Base-by-base conservation (phyloP, 2,888 invertebrate genomes). In the Orthosia cruda region DNA sequence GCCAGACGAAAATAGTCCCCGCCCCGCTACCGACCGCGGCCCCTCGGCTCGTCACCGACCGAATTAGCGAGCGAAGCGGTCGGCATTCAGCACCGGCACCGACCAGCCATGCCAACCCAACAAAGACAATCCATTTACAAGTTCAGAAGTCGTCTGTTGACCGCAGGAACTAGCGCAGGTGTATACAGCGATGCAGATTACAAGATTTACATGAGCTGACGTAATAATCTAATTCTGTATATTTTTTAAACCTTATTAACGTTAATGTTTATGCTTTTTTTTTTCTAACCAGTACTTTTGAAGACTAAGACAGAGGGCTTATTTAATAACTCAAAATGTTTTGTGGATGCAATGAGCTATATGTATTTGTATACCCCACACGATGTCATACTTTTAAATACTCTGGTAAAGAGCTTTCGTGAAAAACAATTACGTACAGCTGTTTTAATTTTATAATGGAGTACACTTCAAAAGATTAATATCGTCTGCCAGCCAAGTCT, bases 1-100 rank as follows among this genome's bases (percentile, higher is more conserved):
- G 96, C 95, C 96, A 96, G 96, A 96, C 96, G 94, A 96, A 96
- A 96, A 96, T 96, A 96, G 96, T 92, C 94, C 95, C 95, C 95
- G 93, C 94, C 93, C 94, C 95, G 90, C 95, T 91, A 90, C 93
- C 93, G 85, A 87, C 89, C 89, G 91, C 92, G 92, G 93, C 94
- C 95, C 93, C 95, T 92, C 90, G 88, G 91, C 89, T 91, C 94
- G 95, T 96, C 96, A 96, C 95, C 96, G 96, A 95, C 96, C 84
- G 93, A 96, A 94, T 94, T 96, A 96, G 96, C 93, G 91, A 91
- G 88, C 90, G 90, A 89, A 90, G 85, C 91, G 89, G 88, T 85
- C 90, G 86, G 87, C 88, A 82, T 87, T 87, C 90, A 86, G 85
- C 91, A 89, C 84, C 88, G 90, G 88, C 87, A 87, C 80, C 89